Percentiles rank a stretch among this genome's conserved stretches.
phyloP scores from a whole-genome alignment of 2,113 vertebrate species.

The Garra rufa region DNA sequence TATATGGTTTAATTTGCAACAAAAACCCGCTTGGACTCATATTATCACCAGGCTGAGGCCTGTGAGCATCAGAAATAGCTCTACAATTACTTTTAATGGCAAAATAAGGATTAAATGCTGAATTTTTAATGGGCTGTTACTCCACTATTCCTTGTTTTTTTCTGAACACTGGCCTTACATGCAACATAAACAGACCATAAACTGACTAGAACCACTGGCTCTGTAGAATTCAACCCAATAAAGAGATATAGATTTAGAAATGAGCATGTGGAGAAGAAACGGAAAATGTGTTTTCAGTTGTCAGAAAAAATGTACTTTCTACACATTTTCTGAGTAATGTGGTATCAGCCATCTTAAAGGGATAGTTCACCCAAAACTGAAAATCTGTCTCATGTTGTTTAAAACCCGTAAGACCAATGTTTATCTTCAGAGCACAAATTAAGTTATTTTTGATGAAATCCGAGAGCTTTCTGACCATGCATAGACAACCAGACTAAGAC shows the following conservation, averaged over 20 bases:
- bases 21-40: background rate
- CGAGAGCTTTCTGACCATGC: too few species aligned
- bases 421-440: too few species aligned
- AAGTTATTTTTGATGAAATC: too few species aligned
- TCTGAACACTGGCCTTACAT: background rate
- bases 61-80: background rate
- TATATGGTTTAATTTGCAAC: constrained; percentile 32
- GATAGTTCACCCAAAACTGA: too few species aligned
- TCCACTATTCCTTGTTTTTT: background rate
- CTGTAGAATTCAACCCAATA: background rate
- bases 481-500: too few species aligned
- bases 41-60: background rate
- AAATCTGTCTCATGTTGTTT: too few species aligned
- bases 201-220: background rate
- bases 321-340: background rate
- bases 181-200: background rate
- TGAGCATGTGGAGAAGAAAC: background rate
- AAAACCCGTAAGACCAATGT: too few species aligned
- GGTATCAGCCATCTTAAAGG: background rate
- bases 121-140: background rate
- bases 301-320: background rate
- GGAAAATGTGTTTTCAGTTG: background rate
- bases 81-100: constrained; percentile 2
- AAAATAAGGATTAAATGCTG: background rate
- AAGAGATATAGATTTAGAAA: background rate